Base-by-base conservation (phyloP, 1,140 invertebrate species). In the Ceratitis capitata region DNA sequence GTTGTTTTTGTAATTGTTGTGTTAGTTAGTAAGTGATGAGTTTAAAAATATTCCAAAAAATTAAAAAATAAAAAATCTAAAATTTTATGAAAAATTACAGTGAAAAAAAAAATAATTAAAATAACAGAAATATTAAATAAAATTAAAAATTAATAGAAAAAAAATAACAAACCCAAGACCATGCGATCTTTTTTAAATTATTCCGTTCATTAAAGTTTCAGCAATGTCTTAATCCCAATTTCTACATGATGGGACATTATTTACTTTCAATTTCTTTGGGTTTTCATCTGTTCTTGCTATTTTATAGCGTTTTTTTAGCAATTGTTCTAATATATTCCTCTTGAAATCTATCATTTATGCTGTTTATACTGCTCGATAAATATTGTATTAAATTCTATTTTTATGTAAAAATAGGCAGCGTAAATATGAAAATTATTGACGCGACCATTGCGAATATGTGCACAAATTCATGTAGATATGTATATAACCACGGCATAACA, bases 351-450 rank as follows among this genome's bases (percentile, higher is more conserved):
- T 78, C 45, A n/a, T 45, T 45, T 45, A 39, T 39, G 35, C 69
- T 74, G n/a, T n/a, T n/a, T n/a, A 74, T 74, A 32, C 16, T 16
- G 29, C 29, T 23, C n/a, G 19, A 23, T 0, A 0, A n/a, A n/a
- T n/a, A n/a, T n/a, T n/a, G n/a, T n/a, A n/a, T n/a, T n/a, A n/a
- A n/a, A n/a, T n/a, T n/a, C n/a, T n/a, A n/a, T n/a, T n/a, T n/a
- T n/a, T n/a, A n/a, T n/a, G n/a, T n/a, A 23, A 74, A 42, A 74
- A 74, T 42, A 42, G 69, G 23, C 19, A 74, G n/a, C 35, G 39
- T 42, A 74, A 78, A 78, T 45, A 78, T 78, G 14, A 42, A 78
- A 78, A 78, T 78, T 45, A 78, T 42, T 39, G 35, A 78, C n/a
- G 19, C 69, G 39, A 78, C 19, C 39, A n/a, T 12, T 14, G 35